Percentiles rank a stretch among this genome's conserved stretches.
Conservation (phyloP, 2,113 vertebrate species). For the Bettongia penicillata region DNA sequence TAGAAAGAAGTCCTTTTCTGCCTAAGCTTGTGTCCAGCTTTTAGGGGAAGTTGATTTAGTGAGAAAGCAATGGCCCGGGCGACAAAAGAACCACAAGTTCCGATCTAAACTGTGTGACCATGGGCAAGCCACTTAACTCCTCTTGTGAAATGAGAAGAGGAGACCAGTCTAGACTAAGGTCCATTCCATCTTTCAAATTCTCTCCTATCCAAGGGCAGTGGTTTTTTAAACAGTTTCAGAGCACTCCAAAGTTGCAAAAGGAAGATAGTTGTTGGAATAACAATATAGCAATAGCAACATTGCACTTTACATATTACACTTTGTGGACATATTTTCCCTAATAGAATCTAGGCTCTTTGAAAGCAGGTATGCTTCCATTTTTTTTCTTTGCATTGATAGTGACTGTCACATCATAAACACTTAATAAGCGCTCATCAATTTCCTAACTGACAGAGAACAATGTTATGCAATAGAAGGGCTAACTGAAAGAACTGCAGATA, state of each 20-base stretch:
- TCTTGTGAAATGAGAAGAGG: neutral
- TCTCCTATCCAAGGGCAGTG: neutral
- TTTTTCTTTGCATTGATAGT: neutral
- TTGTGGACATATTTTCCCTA: neutral
- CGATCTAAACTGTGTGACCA: neutral
- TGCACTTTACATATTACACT: too few relatives aligned
- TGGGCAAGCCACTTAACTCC: neutral
- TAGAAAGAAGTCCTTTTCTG: neutral
- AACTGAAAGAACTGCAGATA: neutral
- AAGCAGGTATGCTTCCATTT: neutral
- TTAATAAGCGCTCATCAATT: neutral
- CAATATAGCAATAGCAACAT: too few relatives aligned
- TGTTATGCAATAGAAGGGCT: neutral
- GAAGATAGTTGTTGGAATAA: neutral
- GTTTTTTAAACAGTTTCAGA: neutral
- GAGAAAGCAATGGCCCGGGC: neutral
- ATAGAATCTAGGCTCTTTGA: neutral
- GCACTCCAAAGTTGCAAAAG: neutral
- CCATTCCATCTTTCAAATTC: neutral
- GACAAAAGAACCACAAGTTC: neutral
- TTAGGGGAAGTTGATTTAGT: neutral
- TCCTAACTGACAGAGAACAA: neutral
- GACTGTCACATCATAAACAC: neutral
- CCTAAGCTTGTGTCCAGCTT: neutral
- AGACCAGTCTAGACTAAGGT: neutral